A percentile compares a stretch with the other conserved stretches of the same genome.
These are phyloP conservation scores for Heterotilapia buettikoferi DNA, from an alignment of 2,113 vertebrate species.

Conservation along the genomic window DNA sequence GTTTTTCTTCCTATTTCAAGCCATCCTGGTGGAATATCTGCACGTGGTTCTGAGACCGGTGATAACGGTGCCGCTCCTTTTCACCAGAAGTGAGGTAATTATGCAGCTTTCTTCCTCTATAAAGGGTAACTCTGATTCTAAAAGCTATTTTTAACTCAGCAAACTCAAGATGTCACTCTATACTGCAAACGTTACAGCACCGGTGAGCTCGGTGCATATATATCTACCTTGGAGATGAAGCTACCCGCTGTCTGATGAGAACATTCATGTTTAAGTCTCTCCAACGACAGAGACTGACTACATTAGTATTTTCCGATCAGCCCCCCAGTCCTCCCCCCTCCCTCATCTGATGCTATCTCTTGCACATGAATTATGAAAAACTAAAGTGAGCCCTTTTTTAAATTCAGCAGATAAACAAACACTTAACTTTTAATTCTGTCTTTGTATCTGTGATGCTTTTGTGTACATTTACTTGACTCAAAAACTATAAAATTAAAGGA, in stretches of 20 bases:
- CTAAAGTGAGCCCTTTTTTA: neutral
- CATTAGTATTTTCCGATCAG: constrained; percentile 40
- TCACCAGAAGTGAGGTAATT: constrained; percentile 87
- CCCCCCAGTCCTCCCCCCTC: neutral
- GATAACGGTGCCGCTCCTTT: constrained; percentile 77
- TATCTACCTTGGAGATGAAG: neutral
- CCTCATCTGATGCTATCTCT: neutral
- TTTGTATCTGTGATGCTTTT: neutral
- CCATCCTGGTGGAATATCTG: constrained; percentile 78
- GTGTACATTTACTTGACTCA: neutral
- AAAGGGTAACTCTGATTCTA: neutral
- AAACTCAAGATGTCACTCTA: neutral
- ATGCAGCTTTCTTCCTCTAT: neutral
- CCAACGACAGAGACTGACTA: constrained; percentile 13
- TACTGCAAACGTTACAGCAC: neutral
- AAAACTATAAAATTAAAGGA: neutral
- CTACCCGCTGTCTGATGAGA: constrained; percentile 25
- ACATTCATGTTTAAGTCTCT: constrained; percentile 50
- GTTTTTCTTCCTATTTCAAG: constrained; percentile 55
- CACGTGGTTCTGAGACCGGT: constrained; percentile 81
- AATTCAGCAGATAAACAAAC: neutral
- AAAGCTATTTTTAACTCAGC: neutral
- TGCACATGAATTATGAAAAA: constrained; percentile 41
- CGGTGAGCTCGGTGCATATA: neutral
- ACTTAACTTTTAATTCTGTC: neutral